Base-by-base conservation (phyloP, 2,797 vertebrate species). In the Orestias chungarensis region DNA sequence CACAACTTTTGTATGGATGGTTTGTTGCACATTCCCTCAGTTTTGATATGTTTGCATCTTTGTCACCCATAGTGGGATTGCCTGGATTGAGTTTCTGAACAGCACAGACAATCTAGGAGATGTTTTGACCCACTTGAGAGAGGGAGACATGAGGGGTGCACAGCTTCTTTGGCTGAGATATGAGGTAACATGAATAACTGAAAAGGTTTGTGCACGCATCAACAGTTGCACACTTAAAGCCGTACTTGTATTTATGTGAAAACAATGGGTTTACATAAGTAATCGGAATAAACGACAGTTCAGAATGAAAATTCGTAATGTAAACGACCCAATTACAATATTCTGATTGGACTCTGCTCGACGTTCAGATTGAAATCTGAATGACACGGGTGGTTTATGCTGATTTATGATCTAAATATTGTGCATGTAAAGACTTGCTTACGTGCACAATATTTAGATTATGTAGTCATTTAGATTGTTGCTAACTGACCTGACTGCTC, bases 31-130 rank as follows among this genome's bases (percentile, higher is more conserved):
- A 6, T 6, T 27, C 0, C 5, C 57, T 75, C 1, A 74, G 31
- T 74, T 7, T 59, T 68, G 64, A 44, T 66, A 17, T 29, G 1
- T 69, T 23, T 66, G 5, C 71, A 74, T 12, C 66, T 74, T 64
- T 83, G 17, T 83, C 1, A 12, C 79, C 35, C 50, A 15, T 18
- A 99, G 98, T 86, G 96, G 96, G 9, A 94, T 95, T 31, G 90
- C 95, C 81, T 99, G 98, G 98, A 96, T 95, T 71, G 96, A 98
- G 82, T 99, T 99, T 91, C 91, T 99, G 82, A 97, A 97, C 83
- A 94, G 92, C 2, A 92, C 93, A 40, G 95, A 99, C 70, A 75
- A 93, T 70, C 91, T 98, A 49, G 94, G 90, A 83, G 94, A 95
- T 9, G 88, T 98, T 61, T 81, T 96, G 50, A 79, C 73, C 42